Evolutionary conservation across 2,888 invertebrate species (phyloP).

Genomic region (Heliconius charithonia): DNA sequence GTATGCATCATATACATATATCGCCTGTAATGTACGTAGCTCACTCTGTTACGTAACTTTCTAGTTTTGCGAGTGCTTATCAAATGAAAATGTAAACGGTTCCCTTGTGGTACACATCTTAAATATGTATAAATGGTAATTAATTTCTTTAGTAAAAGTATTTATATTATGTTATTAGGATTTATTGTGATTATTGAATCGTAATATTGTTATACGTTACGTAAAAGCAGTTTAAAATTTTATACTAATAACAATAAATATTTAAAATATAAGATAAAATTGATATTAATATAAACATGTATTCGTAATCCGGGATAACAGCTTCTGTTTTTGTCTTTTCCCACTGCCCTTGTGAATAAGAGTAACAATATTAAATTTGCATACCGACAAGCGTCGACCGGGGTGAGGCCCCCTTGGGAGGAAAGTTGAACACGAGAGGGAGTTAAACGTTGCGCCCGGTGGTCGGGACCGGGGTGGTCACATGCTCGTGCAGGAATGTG

Average conservation of each 20-base stretch:
- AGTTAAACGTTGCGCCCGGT: constrained; percentile 58
- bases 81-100: constrained; percentile 40
- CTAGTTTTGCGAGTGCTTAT: constrained; percentile 39
- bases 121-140: not conserved
- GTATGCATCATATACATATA: constrained; percentile 44
- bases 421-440: constrained; percentile 51
- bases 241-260: not conserved
- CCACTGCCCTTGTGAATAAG: constrained; percentile 80
- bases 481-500: constrained; percentile 74
- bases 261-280: not conserved
- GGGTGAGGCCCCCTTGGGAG: constrained; percentile 37
- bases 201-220: not conserved
- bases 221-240: not conserved
- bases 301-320: not conserved
- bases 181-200: not conserved
- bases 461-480: constrained; percentile 49
- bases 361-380: constrained; percentile 81
- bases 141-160: not conserved
- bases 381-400: constrained; percentile 61
- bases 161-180: not conserved
- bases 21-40: constrained; percentile 17
- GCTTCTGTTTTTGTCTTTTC: constrained; percentile 47
- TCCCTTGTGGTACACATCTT: not conserved
- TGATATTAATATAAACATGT: not conserved
- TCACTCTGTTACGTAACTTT: constrained; percentile 44